Evolutionary conservation across 1,140 invertebrate genomes (phyloP).

Genomic region (Lithobius niger): DNA sequence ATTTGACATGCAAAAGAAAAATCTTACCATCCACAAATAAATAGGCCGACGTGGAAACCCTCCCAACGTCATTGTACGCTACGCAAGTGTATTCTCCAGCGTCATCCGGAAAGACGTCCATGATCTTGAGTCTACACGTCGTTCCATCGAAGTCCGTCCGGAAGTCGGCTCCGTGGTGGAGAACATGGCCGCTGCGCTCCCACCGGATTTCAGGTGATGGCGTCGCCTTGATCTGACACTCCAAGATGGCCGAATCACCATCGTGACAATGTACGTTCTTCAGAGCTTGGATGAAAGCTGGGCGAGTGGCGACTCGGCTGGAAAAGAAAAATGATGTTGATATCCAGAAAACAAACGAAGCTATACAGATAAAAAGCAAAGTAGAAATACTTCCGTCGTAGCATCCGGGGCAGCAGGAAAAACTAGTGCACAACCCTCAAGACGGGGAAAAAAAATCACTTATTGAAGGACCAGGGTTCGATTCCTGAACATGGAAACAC

Average conservation of each 20-base stretch:
- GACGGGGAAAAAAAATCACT: too few relatives aligned
- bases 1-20: too few relatives aligned
- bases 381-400: too few relatives aligned
- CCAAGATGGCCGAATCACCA: slow-evolving; percentile 59
- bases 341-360: not conserved
- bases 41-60: slow-evolving; percentile 59
- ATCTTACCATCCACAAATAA: slow-evolving; percentile 65
- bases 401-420: too few relatives aligned
- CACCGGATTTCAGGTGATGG: slow-evolving; percentile 49
- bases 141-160: slow-evolving; percentile 48
- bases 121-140: slow-evolving; percentile 52
- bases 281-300: slow-evolving; percentile 50
- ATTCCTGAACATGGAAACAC: not conserved
- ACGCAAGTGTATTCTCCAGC: slow-evolving; percentile 79
- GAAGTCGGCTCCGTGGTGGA: slow-evolving; percentile 40
- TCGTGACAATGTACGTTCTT: slow-evolving; percentile 64
- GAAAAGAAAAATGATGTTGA: slow-evolving; percentile 12
- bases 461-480: not conserved
- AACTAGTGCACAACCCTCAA: too few relatives aligned
- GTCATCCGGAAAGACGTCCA: slow-evolving; percentile 66
- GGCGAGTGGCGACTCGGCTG: slow-evolving; percentile 58
- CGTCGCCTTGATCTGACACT: slow-evolving; percentile 53
- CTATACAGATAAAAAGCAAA: not conserved
- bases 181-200: slow-evolving; percentile 63
- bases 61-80: slow-evolving; percentile 62